These are phyloP conservation scores for Morpho achilles DNA, from an alignment of 2,888 invertebrate genomes.

Conservation along the genomic window DNA sequence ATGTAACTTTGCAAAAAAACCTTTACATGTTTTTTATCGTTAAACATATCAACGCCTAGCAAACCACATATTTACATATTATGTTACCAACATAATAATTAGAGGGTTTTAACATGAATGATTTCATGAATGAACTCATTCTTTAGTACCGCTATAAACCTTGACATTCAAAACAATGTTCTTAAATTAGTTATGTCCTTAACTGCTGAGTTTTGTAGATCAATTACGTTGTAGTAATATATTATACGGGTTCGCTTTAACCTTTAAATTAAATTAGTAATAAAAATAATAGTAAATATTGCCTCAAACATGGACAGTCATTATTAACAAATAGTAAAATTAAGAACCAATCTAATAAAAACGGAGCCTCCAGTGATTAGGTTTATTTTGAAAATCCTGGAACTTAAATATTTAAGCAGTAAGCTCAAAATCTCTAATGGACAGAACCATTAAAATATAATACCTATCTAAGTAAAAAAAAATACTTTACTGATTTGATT, in stretches of 20 bases:
- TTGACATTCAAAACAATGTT: slow-evolving; percentile 20
- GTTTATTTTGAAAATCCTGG: no score
- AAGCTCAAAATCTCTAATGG: no score
- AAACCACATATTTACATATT: slow-evolving; percentile 1
- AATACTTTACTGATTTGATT: no score
- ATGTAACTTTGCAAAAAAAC: neutral
- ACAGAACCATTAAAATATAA: no score
- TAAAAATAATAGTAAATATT: no score
- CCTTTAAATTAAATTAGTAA: no score
- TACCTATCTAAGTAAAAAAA: no score
- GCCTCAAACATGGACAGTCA: no score
- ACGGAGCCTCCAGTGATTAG: no score
- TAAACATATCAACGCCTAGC: slow-evolving; percentile 2
- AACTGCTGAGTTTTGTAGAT: neutral
- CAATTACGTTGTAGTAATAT: neutral
- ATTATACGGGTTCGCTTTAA: neutral
- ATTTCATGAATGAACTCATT: slow-evolving; percentile 5
- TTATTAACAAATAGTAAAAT: no score
- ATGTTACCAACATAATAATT: slow-evolving; percentile 7
- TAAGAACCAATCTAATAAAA: no score
- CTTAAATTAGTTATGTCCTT: slow-evolving; percentile 10
- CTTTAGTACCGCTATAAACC: slow-evolving; percentile 18
- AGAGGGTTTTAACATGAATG: slow-evolving; percentile 3
- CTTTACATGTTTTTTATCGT: slow-evolving; percentile 2
- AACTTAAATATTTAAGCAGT: no score